Conservation (phyloP, 2,113 vertebrate genomes). For the Hymenochirus boettgeri region DNA sequence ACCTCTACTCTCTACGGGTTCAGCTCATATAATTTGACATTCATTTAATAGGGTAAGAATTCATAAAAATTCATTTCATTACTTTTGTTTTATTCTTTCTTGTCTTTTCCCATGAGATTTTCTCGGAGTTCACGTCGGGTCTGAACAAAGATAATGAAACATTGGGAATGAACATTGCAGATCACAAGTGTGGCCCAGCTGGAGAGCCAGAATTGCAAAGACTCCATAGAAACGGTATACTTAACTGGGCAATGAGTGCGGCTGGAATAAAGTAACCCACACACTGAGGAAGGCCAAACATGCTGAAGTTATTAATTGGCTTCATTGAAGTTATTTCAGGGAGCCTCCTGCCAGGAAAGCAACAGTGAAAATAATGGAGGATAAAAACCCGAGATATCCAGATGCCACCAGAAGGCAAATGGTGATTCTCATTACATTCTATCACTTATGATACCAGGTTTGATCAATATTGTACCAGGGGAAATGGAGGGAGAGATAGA, state of each 20-base stretch:
- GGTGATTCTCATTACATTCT: constrained; percentile 39
- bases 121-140: constrained; percentile 40
- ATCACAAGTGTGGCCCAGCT: constrained; percentile 22
- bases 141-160: constrained; percentile 37
- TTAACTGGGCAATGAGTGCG: constrained; percentile 23
- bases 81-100: not conserved
- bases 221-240: constrained; percentile 42
- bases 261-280: constrained; percentile 11
- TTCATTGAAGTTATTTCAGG: constrained; percentile 44
- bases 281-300: constrained; percentile 43
- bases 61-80: too few relatives aligned
- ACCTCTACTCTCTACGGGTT: too few relatives aligned
- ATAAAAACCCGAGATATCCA: constrained; percentile 34
- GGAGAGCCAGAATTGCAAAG: constrained; percentile 41
- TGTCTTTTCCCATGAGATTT: constrained; percentile 33
- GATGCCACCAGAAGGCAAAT: constrained; percentile 28
- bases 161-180: constrained; percentile 32
- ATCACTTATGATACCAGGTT: constrained; percentile 27
- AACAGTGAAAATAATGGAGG: constrained; percentile 30
- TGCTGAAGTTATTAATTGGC: constrained; percentile 45
- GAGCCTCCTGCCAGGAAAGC: constrained; percentile 35
- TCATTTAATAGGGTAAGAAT: too few relatives aligned
- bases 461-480: constrained; percentile 16
- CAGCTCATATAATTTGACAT: too few relatives aligned
- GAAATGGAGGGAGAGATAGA: constrained; percentile 26